Evolutionary conservation across 2,797 vertebrate species (phyloP).

Genomic region (Oceanodroma leucorhoa): DNA sequence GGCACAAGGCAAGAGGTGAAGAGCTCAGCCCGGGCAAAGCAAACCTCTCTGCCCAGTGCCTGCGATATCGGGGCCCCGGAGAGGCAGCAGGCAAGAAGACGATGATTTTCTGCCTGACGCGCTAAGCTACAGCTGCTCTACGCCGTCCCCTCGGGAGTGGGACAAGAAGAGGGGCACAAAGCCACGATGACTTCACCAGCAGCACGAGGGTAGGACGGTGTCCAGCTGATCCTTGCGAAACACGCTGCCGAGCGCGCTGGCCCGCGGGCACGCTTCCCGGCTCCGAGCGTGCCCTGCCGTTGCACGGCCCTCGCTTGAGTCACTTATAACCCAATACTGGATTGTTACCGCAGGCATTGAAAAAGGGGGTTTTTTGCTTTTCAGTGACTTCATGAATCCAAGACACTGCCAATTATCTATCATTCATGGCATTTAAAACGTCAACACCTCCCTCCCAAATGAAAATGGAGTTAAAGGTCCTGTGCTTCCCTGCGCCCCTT

Average conservation of each 20-base stretch:
- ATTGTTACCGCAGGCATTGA: neutral
- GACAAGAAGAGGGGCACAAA: neutral
- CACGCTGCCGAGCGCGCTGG: neutral
- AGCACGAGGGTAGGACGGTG: neutral
- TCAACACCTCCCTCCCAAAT: conserved; percentile 25
- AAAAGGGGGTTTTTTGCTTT: neutral
- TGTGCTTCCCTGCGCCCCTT: neutral
- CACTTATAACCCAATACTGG: neutral
- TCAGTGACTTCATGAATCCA: neutral
- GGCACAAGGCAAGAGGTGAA: neutral
- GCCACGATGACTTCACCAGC: conserved; percentile 3
- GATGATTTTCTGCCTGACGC: neutral
- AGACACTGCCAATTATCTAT: neutral
- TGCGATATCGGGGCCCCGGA: fast-evolving
- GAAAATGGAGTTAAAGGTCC: conserved; percentile 23
- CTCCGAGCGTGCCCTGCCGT: neutral
- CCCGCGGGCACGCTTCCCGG: neutral
- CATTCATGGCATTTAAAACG: neutral
- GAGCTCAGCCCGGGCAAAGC: neutral
- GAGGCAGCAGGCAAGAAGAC: fast-evolving
- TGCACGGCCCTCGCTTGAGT: fast-evolving
- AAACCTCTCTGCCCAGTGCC: neutral
- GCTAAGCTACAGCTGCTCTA: neutral
- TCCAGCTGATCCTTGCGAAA: neutral
- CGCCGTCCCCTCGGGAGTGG: fast-evolving